Evolutionary conservation across 2,888 invertebrate species (phyloP).

Genomic region (Epsilonema sp.): DNA sequence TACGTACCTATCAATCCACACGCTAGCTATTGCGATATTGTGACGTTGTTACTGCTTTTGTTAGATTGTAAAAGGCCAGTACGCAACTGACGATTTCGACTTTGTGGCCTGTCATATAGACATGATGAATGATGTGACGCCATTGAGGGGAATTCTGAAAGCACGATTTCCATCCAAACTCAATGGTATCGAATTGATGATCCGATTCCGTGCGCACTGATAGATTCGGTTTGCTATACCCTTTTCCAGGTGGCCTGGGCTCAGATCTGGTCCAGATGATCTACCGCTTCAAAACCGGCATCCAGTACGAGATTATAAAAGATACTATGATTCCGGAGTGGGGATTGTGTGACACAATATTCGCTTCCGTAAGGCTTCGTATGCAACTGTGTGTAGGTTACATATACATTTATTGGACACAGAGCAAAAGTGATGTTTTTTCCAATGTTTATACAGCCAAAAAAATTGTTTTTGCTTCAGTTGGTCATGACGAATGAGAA

Average conservation of each 20-base stretch:
- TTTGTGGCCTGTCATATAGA: constrained; percentile 55
- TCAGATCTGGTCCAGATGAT: constrained; percentile 44
- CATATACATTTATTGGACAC: too few relatives aligned
- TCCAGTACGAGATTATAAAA: constrained; percentile 43
- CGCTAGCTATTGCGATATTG: too few relatives aligned
- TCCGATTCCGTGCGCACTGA: background rate
- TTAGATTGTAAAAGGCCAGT: constrained; percentile 24
- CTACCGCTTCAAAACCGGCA: constrained; percentile 45
- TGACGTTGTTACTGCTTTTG: too few relatives aligned
- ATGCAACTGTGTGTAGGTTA: too few relatives aligned
- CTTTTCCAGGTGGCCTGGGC: constrained; percentile 45
- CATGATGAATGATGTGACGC: constrained; percentile 52
- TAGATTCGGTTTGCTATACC: background rate
- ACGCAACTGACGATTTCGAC: constrained; percentile 43
- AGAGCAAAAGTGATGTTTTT: too few relatives aligned
- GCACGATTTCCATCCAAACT: constrained; percentile 47
- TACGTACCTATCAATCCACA: too few relatives aligned
- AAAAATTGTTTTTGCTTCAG: too few relatives aligned
- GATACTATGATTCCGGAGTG: constrained; percentile 51
- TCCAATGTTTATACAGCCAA: too few relatives aligned
- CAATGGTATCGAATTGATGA: constrained; percentile 20
- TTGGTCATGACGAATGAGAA: too few relatives aligned
- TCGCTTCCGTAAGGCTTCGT: constrained; percentile 44
- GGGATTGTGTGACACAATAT: constrained; percentile 44
- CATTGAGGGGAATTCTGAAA: constrained; percentile 55